These are phyloP conservation scores for Philereme vetulata DNA, from an alignment of 2,888 invertebrate genomes.

Conservation along the genomic window DNA sequence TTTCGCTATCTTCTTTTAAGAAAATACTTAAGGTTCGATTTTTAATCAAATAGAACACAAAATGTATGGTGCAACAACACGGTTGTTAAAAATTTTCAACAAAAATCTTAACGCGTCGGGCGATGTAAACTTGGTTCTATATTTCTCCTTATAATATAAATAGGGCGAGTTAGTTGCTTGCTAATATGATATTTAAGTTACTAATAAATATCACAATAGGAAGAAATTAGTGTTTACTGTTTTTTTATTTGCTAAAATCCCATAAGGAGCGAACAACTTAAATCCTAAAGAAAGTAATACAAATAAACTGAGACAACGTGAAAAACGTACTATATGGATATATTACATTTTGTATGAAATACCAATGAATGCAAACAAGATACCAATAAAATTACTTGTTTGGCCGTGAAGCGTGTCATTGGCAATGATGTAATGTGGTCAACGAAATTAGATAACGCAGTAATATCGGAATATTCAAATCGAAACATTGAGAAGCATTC, in stretches of 20 bases:
- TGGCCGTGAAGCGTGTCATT: constrained; percentile 62
- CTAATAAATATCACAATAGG: too few species aligned
- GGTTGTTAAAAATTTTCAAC: too few species aligned
- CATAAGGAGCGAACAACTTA: not conserved
- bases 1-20: too few species aligned
- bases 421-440: constrained; percentile 52
- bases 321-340: not conserved
- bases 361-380: constrained; percentile 12
- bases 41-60: too few species aligned
- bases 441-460: constrained; percentile 23
- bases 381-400: constrained; percentile 26
- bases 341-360: constrained; percentile 1
- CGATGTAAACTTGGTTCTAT: too few species aligned
- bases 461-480: not conserved
- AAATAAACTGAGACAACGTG: constrained; percentile 5
- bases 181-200: too few species aligned
- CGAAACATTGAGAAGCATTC: not conserved
- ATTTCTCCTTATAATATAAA: too few species aligned
- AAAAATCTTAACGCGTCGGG: too few species aligned
- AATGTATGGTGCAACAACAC: too few species aligned
- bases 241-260: not conserved
- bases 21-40: too few species aligned
- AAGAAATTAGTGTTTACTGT: not conserved
- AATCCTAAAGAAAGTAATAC: not conserved
- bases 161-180: too few species aligned